Conservation (phyloP, 2,888 invertebrate genomes). For the Orthosia incerta region DNA sequence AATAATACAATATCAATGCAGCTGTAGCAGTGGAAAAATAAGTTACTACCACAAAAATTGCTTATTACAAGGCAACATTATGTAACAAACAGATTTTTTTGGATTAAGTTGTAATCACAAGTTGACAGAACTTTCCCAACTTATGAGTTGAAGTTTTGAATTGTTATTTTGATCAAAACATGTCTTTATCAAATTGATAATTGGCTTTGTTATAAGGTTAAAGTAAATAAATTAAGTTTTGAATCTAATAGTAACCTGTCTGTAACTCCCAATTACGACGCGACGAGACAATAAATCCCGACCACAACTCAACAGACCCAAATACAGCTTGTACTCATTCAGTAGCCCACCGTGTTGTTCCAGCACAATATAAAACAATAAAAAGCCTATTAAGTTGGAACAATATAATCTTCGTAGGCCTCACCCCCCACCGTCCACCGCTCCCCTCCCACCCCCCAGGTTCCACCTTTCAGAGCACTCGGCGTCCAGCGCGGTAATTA, state of each 20-base stretch:
- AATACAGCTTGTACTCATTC: conserved; percentile 23
- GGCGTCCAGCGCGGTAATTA: conserved; percentile 73
- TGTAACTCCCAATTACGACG: neutral
- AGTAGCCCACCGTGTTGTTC: conserved; percentile 49
- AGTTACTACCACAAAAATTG: no score
- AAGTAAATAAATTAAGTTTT: no score
- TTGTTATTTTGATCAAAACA: no score
- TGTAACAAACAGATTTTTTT: no score
- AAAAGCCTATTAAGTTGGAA: conserved; percentile 78
- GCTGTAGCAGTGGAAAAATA: no score
- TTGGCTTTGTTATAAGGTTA: no score
- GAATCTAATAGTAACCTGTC: no score
- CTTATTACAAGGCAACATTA: no score
- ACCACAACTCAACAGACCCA: conserved; percentile 9
- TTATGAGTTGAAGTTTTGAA: neutral
- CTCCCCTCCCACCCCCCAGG: neutral
- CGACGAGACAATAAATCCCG: neutral
- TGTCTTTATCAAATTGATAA: no score
- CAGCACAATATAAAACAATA: conserved; percentile 79
- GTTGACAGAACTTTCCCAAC: neutral
- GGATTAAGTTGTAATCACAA: neutral
- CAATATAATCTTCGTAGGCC: conserved; percentile 70
- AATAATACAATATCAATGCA: no score
- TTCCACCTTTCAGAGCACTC: conserved; percentile 44
- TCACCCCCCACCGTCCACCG: conserved; percentile 13